Evolutionary conservation across 1,140 invertebrate genomes (phyloP).

Genomic region (Eciton burchellii): DNA sequence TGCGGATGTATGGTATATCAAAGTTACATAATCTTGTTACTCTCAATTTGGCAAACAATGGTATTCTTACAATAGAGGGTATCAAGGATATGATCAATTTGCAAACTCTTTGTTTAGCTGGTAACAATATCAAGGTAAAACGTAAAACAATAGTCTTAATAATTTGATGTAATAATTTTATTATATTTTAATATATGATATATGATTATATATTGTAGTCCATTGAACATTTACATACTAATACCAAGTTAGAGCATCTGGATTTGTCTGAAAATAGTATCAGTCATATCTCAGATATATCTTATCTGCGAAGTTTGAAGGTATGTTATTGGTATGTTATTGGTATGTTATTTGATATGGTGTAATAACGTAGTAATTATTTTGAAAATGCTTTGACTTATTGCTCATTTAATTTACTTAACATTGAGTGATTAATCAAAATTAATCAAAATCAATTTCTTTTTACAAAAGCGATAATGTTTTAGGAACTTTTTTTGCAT

Average conservation of each 20-base stretch:
- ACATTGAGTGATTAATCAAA: slow-evolving; percentile 10
- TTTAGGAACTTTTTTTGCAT: slow-evolving; percentile 93
- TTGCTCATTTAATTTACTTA: slow-evolving; percentile 26
- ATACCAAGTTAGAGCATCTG: slow-evolving; percentile 91
- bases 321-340: slow-evolving; percentile 83
- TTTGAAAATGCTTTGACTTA: not conserved
- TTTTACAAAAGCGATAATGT: slow-evolving; percentile 73
- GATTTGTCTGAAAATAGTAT: slow-evolving; percentile 97
- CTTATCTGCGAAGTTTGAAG: slow-evolving; percentile 92
- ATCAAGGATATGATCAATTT: slow-evolving; percentile 93
- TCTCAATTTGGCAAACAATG: slow-evolving; percentile 94
- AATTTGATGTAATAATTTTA: not conserved
- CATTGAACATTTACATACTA: slow-evolving; percentile 94
- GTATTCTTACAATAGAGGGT: slow-evolving; percentile 95
- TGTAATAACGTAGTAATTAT: slow-evolving; percentile 17
- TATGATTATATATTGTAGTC: slow-evolving; percentile 88
- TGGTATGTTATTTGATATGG: slow-evolving; percentile 55
- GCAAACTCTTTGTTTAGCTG: slow-evolving; percentile 90
- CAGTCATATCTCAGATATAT: slow-evolving; percentile 93
- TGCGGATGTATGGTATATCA: slow-evolving; percentile 94
- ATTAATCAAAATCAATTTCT: no score
- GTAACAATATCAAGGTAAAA: slow-evolving; percentile 90
- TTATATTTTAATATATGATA: slow-evolving; percentile 75
- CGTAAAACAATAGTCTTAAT: slow-evolving; percentile 30
- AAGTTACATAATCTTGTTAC: slow-evolving; percentile 92